Evolutionary conservation across 1,140 invertebrate genomes (phyloP).

Genomic region (Cylas formicarius): DNA sequence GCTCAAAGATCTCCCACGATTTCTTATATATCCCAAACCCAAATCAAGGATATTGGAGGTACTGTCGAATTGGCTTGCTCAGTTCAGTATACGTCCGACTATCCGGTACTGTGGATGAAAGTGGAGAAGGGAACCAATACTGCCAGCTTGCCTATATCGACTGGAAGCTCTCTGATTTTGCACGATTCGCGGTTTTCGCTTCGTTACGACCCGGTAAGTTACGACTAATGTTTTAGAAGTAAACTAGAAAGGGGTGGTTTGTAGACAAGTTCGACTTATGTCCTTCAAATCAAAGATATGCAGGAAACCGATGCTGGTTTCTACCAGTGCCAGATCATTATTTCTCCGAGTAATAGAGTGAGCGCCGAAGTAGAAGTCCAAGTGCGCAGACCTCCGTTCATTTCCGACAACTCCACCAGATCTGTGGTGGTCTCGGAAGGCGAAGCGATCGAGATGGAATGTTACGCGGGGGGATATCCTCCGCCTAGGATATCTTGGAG

Average conservation of each 20-base stretch:
- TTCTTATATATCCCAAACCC: constrained; percentile 83
- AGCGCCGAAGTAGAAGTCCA: constrained; percentile 76
- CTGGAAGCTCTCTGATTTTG: constrained; percentile 72
- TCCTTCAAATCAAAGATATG: constrained; percentile 78
- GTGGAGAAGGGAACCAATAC: constrained; percentile 46
- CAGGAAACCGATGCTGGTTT: constrained; percentile 87
- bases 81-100: constrained; percentile 81
- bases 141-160: constrained; percentile 67
- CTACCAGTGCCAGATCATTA: constrained; percentile 81
- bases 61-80: constrained; percentile 82
- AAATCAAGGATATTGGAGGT: constrained; percentile 85
- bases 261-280: constrained; percentile 38
- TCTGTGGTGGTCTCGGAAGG: constrained; percentile 77
- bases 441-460: constrained; percentile 72
- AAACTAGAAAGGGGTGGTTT: constrained; percentile 1
- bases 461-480: constrained; percentile 80
- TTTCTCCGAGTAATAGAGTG: constrained; percentile 69
- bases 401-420: constrained; percentile 86
- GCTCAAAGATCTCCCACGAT: constrained; percentile 81
- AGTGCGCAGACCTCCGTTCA: constrained; percentile 79
- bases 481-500: constrained; percentile 81
- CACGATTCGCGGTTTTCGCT: constrained; percentile 80
- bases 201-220: constrained; percentile 67
- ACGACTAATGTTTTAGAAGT: neutral
- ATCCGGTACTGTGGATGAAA: constrained; percentile 74